A percentile compares a stretch with the other conserved stretches of the same genome.
Conservation (phyloP, 2,888 invertebrate genomes). For the Spodoptera picta region DNA sequence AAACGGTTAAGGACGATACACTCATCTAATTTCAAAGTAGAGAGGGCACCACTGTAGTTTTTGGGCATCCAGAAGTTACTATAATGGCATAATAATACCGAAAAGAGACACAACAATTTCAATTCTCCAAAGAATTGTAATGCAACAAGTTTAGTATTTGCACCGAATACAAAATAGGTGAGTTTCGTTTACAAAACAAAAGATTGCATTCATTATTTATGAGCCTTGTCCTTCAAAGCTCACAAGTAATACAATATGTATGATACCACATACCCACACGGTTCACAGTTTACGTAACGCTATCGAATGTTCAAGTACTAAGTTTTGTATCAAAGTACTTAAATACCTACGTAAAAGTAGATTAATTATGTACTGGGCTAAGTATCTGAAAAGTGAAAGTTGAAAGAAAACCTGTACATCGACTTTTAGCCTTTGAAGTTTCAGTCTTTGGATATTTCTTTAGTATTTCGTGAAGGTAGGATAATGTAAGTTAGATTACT, state of each 20-base stretch:
- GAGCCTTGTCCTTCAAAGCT: constrained; percentile 20
- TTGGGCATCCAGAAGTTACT: too few relatives aligned
- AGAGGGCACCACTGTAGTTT: too few relatives aligned
- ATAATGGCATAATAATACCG: too few relatives aligned
- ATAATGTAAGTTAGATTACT: too few relatives aligned
- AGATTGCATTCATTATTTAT: constrained; percentile 27
- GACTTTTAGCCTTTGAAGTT: constrained; percentile 33
- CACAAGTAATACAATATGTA: constrained; percentile 47
- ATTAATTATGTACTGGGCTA: constrained; percentile 42
- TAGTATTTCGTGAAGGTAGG: too few relatives aligned
- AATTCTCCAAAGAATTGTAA: too few relatives aligned
- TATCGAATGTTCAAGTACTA: constrained; percentile 23
- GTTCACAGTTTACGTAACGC: constrained; percentile 19
- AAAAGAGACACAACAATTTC: too few relatives aligned
- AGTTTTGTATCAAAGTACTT: constrained; percentile 34
- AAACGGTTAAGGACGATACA: too few relatives aligned
- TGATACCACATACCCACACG: constrained; percentile 32
- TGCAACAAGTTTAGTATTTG: neutral
- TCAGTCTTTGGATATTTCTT: constrained; percentile 8
- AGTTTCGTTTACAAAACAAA: constrained; percentile 26
- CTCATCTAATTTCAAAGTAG: too few relatives aligned
- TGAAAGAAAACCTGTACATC: constrained; percentile 11
- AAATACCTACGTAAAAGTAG: constrained; percentile 25
- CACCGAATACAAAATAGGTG: constrained; percentile 8
- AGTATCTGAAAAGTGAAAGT: constrained; percentile 31